These are phyloP conservation scores for Tetramorium alpestre DNA, from an alignment of 1,140 invertebrate species.

Conservation along the genomic window DNA sequence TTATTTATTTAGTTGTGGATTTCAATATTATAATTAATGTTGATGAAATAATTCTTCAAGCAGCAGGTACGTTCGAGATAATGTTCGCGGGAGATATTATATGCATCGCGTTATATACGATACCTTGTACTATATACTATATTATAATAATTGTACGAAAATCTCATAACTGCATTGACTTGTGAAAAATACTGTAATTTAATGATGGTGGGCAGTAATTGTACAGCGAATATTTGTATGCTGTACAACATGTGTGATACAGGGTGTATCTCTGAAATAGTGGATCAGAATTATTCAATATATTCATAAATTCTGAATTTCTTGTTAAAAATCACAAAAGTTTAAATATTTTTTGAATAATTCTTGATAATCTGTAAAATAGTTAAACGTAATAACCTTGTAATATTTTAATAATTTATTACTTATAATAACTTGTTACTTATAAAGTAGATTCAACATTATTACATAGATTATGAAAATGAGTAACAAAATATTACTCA, in stretches of 20 bases:
- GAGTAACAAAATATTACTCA: background rate
- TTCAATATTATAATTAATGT: background rate
- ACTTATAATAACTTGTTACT: background rate
- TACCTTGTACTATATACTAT: constrained; percentile 58
- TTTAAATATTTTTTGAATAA: background rate
- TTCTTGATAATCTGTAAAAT: too few relatives aligned
- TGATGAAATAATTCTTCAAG: constrained; percentile 55
- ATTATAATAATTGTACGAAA: constrained; percentile 65
- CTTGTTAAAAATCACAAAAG: background rate
- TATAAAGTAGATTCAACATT: background rate
- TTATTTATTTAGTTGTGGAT: background rate
- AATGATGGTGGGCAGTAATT: constrained; percentile 47
- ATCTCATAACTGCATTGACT: constrained; percentile 56
- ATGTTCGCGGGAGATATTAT: constrained; percentile 68
- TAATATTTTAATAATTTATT: background rate
- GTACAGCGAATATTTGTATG: background rate
- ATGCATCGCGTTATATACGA: constrained; percentile 69
- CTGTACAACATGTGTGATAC: constrained; percentile 61
- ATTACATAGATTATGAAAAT: background rate
- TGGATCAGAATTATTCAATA: constrained; percentile 16
- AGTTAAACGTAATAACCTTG: background rate
- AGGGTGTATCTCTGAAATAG: constrained; percentile 43
- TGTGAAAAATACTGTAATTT: constrained; percentile 57
- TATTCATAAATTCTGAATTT: constrained; percentile 6
- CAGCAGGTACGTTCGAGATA: constrained; percentile 67